Conservation (phyloP, 2,888 invertebrate genomes). For the Ennomos fuscantarius region DNA sequence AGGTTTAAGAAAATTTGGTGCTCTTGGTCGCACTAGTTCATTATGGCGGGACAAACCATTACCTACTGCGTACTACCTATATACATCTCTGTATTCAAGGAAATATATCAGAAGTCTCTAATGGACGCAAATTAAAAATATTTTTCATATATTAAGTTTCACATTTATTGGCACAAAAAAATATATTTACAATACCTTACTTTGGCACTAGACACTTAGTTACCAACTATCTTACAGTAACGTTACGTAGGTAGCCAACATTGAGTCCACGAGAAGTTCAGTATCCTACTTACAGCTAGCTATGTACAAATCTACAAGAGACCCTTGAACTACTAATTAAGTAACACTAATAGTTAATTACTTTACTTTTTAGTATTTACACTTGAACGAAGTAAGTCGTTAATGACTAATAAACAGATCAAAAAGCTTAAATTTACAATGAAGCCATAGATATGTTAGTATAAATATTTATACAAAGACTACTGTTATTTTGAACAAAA, state of each 20-base stretch:
- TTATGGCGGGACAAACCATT: too few relatives aligned
- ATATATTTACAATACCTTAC: slow-evolving; percentile 38
- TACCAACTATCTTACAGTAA: slow-evolving; percentile 21
- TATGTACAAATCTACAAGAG: slow-evolving; percentile 55
- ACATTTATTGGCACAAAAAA: slow-evolving; percentile 39
- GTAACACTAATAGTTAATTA: neutral
- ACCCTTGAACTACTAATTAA: slow-evolving; percentile 12
- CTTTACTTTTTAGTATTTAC: too few relatives aligned
- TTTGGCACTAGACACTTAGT: slow-evolving; percentile 42
- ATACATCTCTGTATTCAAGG: too few relatives aligned
- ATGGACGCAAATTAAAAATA: neutral
- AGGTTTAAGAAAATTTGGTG: too few relatives aligned
- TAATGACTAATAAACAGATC: slow-evolving; percentile 1
- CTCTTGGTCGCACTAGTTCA: too few relatives aligned
- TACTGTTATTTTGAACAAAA: too few relatives aligned
- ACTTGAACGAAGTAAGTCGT: too few relatives aligned
- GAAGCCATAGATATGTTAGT: slow-evolving; percentile 9
- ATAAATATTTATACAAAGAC: too few relatives aligned
- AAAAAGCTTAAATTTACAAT: slow-evolving; percentile 17
- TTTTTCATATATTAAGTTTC: slow-evolving; percentile 21
- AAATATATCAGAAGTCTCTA: too few relatives aligned
- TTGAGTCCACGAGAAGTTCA: slow-evolving; percentile 28
- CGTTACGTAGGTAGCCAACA: slow-evolving; percentile 12
- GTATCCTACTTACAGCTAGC: slow-evolving; percentile 29
- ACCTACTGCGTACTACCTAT: too few relatives aligned